Conservation (phyloP, 2,888 invertebrate genomes). For the Arrhopalites spinosus region DNA sequence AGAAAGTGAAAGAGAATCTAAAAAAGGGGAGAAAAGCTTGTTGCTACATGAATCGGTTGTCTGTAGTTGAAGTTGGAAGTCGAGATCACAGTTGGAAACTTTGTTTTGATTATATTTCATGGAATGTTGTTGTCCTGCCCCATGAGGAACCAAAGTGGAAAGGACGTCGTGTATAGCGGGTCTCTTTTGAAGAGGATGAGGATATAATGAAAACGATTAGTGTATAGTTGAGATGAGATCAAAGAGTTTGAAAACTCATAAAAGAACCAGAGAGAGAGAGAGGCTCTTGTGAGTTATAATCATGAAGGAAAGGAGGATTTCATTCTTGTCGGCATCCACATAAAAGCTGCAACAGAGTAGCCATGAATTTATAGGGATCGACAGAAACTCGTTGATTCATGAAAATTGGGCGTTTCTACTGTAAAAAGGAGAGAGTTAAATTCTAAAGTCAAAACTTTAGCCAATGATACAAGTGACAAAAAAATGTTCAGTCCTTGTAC, state of each 20-base stretch:
- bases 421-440: conserved; percentile 42
- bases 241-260: conserved; percentile 55
- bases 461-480: conserved; percentile 10
- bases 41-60: neutral
- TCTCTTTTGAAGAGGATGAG: neutral
- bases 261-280: no score
- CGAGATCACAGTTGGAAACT: neutral
- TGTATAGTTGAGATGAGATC: conserved; percentile 53
- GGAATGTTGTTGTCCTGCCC: neutral
- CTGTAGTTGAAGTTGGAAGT: neutral
- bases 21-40: neutral
- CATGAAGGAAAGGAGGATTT: conserved; percentile 23
- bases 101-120: conserved; percentile 12
- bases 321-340: neutral
- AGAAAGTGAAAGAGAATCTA: neutral
- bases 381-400: conserved; percentile 46
- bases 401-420: conserved; percentile 55
- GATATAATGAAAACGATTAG: conserved; percentile 51
- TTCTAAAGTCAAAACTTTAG: no score
- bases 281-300: conserved; percentile 28
- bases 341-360: neutral
- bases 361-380: neutral
- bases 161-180: neutral
- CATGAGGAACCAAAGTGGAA: neutral
- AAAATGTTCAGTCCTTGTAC: neutral